A percentile compares a stretch with the other conserved stretches of the same genome.
Conservation (phyloP, 2,113 vertebrate genomes). For the Amphiprion ocellaris region DNA sequence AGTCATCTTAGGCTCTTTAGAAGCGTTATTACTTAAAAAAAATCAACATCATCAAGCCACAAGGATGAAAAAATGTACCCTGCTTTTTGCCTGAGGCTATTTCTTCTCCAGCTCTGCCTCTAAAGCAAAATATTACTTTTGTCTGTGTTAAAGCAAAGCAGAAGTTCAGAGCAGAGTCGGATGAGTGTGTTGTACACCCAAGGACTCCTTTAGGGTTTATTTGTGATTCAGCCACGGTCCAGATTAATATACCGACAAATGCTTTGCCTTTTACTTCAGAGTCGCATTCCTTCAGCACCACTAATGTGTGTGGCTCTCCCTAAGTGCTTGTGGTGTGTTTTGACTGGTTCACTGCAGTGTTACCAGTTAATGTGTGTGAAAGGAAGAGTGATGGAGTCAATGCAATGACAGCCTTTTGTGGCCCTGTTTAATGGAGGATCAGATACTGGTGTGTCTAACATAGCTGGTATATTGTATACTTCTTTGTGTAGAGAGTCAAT, state of each 20-base stretch:
- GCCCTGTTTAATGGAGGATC: slow-evolving; percentile 31
- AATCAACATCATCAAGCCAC: slow-evolving; percentile 3
- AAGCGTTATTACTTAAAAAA: slow-evolving; percentile 3
- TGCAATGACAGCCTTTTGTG: slow-evolving; percentile 30
- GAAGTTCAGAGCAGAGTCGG: slow-evolving; percentile 32
- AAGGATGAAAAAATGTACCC: slow-evolving; percentile 19
- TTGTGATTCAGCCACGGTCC: background rate
- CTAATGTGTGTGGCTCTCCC: slow-evolving; percentile 1
- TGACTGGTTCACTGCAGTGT: slow-evolving; percentile 34
- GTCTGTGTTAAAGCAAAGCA: slow-evolving; percentile 28
- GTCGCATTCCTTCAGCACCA: background rate
- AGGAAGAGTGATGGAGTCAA: slow-evolving; percentile 39
- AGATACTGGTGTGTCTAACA: slow-evolving; percentile 26
- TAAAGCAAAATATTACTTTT: slow-evolving; percentile 37
- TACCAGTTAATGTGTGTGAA: slow-evolving; percentile 35
- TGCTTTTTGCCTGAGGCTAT: slow-evolving; percentile 1
- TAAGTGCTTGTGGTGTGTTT: slow-evolving; percentile 28
- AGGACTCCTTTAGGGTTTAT: background rate
- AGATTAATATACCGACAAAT: background rate
- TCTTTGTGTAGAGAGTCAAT: slow-evolving; percentile 14
- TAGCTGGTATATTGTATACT: background rate
- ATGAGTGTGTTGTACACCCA: background rate
- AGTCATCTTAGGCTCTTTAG: slow-evolving; percentile 29
- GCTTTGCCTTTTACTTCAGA: background rate
- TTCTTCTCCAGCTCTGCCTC: slow-evolving; percentile 32